Conservation (phyloP, 2,113 vertebrate genomes). For the Myotis lucifugus region DNA sequence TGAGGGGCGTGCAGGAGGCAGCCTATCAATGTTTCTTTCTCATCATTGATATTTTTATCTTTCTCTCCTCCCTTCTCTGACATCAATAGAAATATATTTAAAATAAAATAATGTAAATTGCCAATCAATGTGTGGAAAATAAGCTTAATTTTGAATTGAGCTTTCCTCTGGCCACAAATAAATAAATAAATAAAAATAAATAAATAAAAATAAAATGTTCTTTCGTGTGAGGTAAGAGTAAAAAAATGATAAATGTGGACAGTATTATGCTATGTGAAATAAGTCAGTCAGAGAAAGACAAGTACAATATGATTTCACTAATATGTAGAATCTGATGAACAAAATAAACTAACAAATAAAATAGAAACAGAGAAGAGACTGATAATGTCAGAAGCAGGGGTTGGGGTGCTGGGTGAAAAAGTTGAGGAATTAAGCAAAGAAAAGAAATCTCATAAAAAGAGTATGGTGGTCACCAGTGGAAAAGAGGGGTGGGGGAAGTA, state of each 20-base stretch:
- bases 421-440: background rate
- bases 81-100: too few species aligned
- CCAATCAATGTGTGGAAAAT: too few species aligned
- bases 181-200: too few species aligned
- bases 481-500: background rate
- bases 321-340: too few species aligned
- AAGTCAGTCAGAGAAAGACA: background rate
- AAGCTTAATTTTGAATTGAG: too few species aligned
- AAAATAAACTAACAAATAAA: background rate
- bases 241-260: background rate
- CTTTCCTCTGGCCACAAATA: too few species aligned
- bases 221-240: background rate
- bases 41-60: too few species aligned
- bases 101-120: too few species aligned
- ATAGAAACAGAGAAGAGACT: background rate
- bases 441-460: background rate
- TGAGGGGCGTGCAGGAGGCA: too few species aligned
- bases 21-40: too few species aligned
- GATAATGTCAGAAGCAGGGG: background rate
- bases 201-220: background rate
- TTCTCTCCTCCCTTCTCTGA: too few species aligned
- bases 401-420: background rate
- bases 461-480: background rate
- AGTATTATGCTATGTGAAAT: background rate
- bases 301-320: background rate